phyloP scores from a whole-genome alignment of 2,113 vertebrate genomes.

The Axis porcinus region DNA sequence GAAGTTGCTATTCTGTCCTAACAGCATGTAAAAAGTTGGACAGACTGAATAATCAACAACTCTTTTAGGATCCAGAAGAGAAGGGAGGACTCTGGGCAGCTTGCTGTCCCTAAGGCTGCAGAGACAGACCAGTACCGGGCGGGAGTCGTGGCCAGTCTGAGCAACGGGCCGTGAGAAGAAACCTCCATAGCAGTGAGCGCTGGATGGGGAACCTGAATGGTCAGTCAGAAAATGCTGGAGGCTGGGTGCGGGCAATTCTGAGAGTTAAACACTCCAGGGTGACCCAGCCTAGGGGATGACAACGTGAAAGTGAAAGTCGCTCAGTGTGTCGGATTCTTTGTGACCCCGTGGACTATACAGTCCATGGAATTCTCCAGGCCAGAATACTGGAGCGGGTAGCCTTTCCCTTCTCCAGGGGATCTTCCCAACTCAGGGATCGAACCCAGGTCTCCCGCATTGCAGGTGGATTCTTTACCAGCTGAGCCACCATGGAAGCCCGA shows the following conservation, averaged over 20 bases:
- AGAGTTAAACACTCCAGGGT: background rate
- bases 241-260: background rate
- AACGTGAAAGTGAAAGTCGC: background rate
- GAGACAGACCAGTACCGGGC: background rate
- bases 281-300: background rate
- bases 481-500: background rate
- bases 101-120: background rate
- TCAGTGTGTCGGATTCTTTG: background rate
- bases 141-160: no score
- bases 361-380: background rate
- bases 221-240: background rate
- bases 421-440: accelerated
- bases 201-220: background rate
- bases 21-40: background rate
- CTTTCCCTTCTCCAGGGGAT: background rate
- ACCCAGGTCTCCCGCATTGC: background rate
- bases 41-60: background rate
- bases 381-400: background rate
- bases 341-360: background rate
- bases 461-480: background rate
- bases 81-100: background rate
- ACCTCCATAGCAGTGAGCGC: background rate
- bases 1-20: background rate
- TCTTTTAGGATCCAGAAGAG: background rate
- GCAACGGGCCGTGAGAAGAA: background rate